Evolutionary conservation across 1,140 invertebrate species (phyloP).

Genomic region (Temnothorax longispinosus): DNA sequence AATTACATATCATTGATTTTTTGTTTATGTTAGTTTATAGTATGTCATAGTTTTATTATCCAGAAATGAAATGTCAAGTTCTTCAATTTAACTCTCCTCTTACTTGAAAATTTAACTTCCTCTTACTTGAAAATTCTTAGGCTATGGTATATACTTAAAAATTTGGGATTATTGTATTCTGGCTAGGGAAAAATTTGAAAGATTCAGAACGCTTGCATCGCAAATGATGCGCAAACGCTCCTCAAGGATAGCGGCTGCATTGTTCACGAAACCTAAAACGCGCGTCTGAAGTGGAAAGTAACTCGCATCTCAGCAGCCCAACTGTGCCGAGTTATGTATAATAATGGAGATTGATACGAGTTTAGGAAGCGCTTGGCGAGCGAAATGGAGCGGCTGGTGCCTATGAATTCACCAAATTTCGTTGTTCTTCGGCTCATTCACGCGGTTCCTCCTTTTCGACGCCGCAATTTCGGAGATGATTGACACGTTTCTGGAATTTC

Average conservation of each 20-base stretch:
- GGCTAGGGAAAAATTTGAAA: constrained; percentile 9
- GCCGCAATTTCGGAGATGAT: not conserved
- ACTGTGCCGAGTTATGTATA: not conserved
- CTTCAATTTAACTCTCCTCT: not conserved
- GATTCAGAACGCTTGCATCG: constrained; percentile 7
- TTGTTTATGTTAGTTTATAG: not conserved
- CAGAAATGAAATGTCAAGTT: not conserved
- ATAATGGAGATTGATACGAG: constrained; percentile 68
- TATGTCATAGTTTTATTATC: not conserved
- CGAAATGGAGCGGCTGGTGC: constrained; percentile 12
- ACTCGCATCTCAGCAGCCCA: constrained; percentile 1
- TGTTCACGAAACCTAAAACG: constrained; percentile 49
- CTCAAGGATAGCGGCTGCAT: constrained; percentile 13
- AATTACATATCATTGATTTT: not conserved
- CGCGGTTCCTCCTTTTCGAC: not conserved
- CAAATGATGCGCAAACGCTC: constrained; percentile 12
- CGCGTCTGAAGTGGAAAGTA: constrained; percentile 48
- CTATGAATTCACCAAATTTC: constrained; percentile 43
- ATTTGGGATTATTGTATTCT: constrained; percentile 20
- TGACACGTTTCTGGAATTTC: not conserved
- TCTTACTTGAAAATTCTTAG: not conserved
- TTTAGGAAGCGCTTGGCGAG: constrained; percentile 55
- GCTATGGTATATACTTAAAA: constrained; percentile 1
- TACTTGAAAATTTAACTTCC: constrained; percentile 2
- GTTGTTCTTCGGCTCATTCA: constrained; percentile 51